Evolutionary conservation across 2,113 vertebrate species (phyloP).

Genomic region (Oxygymnocypris stewartii): DNA sequence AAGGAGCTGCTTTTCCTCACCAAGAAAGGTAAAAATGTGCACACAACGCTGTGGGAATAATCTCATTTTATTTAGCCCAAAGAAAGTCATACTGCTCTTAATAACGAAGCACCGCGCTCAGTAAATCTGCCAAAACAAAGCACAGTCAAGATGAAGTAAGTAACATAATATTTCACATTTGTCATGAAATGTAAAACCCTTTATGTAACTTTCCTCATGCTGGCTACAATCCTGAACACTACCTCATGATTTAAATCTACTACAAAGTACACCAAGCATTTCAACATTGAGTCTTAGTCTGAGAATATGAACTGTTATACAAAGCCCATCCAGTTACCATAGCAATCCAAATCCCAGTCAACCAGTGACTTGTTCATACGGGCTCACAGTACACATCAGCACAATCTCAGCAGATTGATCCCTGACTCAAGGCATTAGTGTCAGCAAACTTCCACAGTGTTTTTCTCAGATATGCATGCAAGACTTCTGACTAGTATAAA

Average conservation of each 20-base stretch:
- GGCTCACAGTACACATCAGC: background rate
- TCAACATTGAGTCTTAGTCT: background rate
- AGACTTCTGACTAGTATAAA: background rate
- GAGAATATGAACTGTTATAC: constrained; percentile 13
- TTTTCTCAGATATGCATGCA: constrained; percentile 15
- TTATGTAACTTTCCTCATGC: background rate
- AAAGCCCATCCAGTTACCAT: constrained; percentile 27
- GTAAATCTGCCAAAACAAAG: background rate
- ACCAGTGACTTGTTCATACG: constrained; percentile 16
- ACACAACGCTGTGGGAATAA: background rate
- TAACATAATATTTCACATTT: background rate
- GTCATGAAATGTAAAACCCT: background rate
- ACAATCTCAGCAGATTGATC: background rate
- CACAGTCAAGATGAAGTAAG: background rate
- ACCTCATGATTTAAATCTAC: background rate
- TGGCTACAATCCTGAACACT: background rate
- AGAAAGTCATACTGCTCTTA: background rate
- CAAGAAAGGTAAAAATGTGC: background rate
- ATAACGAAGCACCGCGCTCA: background rate
- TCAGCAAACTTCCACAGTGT: background rate
- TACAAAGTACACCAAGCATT: constrained; percentile 7
- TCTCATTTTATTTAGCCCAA: background rate
- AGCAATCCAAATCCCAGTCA: constrained; percentile 3
- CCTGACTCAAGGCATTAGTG: constrained; percentile 1
- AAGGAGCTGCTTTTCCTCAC: background rate